Conservation (phyloP, 2,888 invertebrate genomes). For the Anagyrus pseudococci region DNA sequence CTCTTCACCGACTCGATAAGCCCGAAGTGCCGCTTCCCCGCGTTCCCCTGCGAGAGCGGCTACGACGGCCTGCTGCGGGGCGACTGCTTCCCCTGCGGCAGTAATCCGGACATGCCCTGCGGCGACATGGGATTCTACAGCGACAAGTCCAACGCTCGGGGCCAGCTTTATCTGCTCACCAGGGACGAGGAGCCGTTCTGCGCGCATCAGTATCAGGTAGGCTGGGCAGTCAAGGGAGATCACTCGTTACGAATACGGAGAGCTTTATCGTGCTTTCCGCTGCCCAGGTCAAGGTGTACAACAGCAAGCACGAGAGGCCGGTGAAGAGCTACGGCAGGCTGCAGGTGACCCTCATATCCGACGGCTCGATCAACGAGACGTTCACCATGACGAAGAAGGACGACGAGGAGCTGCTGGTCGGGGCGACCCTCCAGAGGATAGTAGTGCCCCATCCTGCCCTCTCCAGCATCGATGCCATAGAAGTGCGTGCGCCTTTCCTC, state of each 20-base stretch:
- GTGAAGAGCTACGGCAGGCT: conserved; percentile 78
- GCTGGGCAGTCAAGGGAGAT: too few relatives aligned
- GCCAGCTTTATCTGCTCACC: conserved; percentile 87
- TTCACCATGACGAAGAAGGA: conserved; percentile 88
- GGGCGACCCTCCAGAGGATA: conserved; percentile 79
- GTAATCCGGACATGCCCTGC: conserved; percentile 68
- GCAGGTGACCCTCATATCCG: conserved; percentile 80
- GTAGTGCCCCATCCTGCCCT: conserved; percentile 89
- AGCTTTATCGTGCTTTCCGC: too few relatives aligned
- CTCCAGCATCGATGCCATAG: conserved; percentile 66
- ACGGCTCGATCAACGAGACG: conserved; percentile 84
- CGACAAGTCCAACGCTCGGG: conserved; percentile 81
- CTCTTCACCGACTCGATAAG: conserved; percentile 94
- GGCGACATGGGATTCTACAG: conserved; percentile 96
- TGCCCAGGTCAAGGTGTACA: conserved; percentile 77
- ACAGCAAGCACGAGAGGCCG: conserved; percentile 71
- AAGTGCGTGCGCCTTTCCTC: conserved; percentile 52
- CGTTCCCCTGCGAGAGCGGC: conserved; percentile 81
- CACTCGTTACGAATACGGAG: too few relatives aligned
- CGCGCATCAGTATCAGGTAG: conserved; percentile 79
- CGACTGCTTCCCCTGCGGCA: conserved; percentile 75
- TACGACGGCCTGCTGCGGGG: conserved; percentile 86
- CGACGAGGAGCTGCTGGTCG: conserved; percentile 75
- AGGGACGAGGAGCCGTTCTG: conserved; percentile 93
- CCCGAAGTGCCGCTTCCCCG: conserved; percentile 89